Evolutionary conservation across 2,113 vertebrate species (phyloP), one percentile per base, ranked within the genome.

Genomic region (Candoia aspera): DNA sequence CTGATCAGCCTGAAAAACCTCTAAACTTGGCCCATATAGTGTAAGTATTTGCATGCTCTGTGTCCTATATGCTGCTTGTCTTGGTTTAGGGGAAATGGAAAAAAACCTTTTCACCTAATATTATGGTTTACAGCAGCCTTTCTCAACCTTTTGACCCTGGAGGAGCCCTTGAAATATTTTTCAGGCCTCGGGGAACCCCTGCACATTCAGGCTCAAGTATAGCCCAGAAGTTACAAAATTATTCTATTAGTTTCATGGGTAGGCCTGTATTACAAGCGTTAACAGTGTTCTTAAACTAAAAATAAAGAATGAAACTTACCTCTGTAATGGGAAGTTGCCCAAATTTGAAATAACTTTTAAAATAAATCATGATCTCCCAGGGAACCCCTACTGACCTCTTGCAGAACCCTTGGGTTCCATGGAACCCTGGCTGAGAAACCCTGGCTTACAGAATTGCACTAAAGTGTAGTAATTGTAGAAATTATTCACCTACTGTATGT

Each of bases 1-100:
- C 98, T 11, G 99, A 99, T 95, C 98, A 98, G 97, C 98, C 98
- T 90, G 99, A 99, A 97, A 99, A 99, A 97, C 98, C 99, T 92
- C 98, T 99, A 97, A 99, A 99, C 97, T 97, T 99, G 95, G 98
- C 98, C 97, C 99, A 99, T 93, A 98, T 99, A 90, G 98, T 99
- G 99, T 99, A 97, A 98, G 99, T 99, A 97, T 94, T 93, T 95
- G 93, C 94, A 87, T 92, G 88, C 91, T 94, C 58, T 84, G 90
- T 88, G 90, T 89, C 64, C 57, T 93, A 91, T 85, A 9, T 92
- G 54, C 86, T 29, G 11, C 59, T 6, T 42, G 91, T 84, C 58
- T 90, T 59, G 59, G 42, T 84, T 73, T 94, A 88, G 95, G 91
- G 12, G 29, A 89, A 92, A 62, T 0, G 0, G 4, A 84, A 92